Percentiles rank a stretch among this genome's conserved stretches.
Evolutionary conservation across 2,888 invertebrate genomes (phyloP).

Genomic region (Miltochrista miniata): DNA sequence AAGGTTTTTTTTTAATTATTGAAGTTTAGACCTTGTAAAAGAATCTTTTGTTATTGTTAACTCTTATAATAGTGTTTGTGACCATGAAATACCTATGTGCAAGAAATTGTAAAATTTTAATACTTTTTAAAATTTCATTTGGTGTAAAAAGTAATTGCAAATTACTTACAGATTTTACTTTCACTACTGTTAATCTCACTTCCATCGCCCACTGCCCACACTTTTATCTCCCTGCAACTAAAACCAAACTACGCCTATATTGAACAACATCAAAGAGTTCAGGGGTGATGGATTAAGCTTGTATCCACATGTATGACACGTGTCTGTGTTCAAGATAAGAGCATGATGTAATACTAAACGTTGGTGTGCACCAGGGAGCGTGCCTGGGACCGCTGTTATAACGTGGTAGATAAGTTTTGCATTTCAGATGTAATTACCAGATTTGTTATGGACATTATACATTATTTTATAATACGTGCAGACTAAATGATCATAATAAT

Average conservation of each 20-base stretch:
- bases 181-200: conserved; percentile 17
- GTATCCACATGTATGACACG: conserved; percentile 66
- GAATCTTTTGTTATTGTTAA: too few relatives aligned
- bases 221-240: conserved; percentile 36
- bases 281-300: conserved; percentile 71
- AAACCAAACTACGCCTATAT: conserved; percentile 48
- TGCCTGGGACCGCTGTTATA: conserved; percentile 13
- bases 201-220: conserved; percentile 16
- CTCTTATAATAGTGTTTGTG: too few relatives aligned
- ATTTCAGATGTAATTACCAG: conserved; percentile 25
- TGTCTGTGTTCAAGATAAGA: conserved; percentile 59
- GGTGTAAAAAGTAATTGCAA: too few relatives aligned
- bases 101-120: too few relatives aligned
- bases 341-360: conserved; percentile 39
- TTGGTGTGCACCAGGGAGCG: conserved; percentile 21
- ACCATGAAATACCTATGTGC: too few relatives aligned
- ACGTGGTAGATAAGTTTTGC: conserved; percentile 25
- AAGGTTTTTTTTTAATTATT: too few relatives aligned
- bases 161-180: neutral
- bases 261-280: conserved; percentile 71
- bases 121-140: too few relatives aligned
- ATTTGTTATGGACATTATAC: conserved; percentile 1
- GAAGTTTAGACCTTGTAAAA: too few relatives aligned
- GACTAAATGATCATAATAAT: too few relatives aligned
- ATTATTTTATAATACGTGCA: too few relatives aligned